Conservation (phyloP, 2,797 vertebrate species). For the Antennarius maculatus region DNA sequence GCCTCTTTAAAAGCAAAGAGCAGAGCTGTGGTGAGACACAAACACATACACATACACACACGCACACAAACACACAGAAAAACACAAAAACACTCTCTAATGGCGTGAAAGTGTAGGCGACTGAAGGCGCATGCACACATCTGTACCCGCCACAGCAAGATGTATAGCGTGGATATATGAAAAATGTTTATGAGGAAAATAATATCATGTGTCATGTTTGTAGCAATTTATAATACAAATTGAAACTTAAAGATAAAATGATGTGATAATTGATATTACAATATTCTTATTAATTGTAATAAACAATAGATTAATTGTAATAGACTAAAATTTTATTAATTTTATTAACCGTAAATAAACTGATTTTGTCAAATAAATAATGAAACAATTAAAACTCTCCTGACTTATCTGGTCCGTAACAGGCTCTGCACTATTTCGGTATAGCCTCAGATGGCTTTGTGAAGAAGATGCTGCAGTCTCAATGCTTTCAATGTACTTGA, state of each 20-base stretch:
- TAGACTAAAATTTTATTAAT: neutral
- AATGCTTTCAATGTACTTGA: too few species aligned
- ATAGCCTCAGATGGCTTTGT: slow-evolving; percentile 1
- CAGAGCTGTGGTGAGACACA: slow-evolving; percentile 37
- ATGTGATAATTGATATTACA: neutral
- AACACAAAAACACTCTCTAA: slow-evolving; percentile 20
- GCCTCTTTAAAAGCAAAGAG: slow-evolving; percentile 74
- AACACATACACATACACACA: slow-evolving; percentile 25
- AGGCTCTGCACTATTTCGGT: neutral
- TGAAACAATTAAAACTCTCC: neutral
- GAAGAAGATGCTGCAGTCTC: neutral
- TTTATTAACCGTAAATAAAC: too few species aligned
- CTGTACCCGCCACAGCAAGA: neutral
- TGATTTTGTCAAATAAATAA: too few species aligned
- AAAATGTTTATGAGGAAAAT: neutral
- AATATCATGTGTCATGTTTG: neutral
- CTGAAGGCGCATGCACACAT: neutral
- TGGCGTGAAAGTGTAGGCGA: slow-evolving; percentile 26
- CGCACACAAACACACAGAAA: slow-evolving; percentile 34
- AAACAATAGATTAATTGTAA: slow-evolving; percentile 8
- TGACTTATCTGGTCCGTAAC: neutral
- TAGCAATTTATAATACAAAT: neutral
- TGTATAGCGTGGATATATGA: neutral
- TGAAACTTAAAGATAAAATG: neutral
- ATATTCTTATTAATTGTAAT: neutral